These are phyloP conservation scores for Bovichtus diacanthus DNA, from an alignment of 2,797 vertebrate species.

Conservation along the genomic window DNA sequence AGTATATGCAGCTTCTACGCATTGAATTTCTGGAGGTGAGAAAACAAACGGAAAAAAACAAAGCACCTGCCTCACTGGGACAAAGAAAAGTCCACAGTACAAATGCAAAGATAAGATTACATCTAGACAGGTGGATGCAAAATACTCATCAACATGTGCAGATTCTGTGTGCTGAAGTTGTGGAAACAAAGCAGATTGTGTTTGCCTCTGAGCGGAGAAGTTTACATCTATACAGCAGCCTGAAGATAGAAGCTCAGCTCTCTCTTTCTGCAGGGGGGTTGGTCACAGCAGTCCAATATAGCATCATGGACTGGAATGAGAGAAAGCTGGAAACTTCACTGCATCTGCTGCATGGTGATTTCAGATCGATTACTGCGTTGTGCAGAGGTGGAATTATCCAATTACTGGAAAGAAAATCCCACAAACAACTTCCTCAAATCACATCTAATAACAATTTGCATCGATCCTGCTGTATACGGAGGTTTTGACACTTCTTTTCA, in stretches of 20 bases:
- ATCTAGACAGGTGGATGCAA: constrained; percentile 32
- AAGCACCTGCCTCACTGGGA: constrained; percentile 37
- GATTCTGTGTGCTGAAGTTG: constrained; percentile 26
- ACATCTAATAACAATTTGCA: constrained; percentile 51
- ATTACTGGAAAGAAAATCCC: constrained; percentile 48
- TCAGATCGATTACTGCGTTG: constrained; percentile 55
- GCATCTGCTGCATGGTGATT: constrained; percentile 39
- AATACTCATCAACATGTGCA: constrained; percentile 18
- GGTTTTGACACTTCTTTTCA: constrained; percentile 49
- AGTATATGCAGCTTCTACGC: constrained; percentile 43
- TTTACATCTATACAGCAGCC: constrained; percentile 29
- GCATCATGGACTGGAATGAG: constrained; percentile 34
- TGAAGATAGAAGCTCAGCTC: constrained; percentile 35
- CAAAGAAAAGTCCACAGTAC: constrained; percentile 35
- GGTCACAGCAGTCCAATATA: constrained; percentile 25
- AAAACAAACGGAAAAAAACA: constrained; percentile 53
- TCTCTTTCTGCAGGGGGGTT: constrained; percentile 27
- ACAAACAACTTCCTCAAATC: constrained; percentile 61
- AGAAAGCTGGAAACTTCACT: constrained; percentile 47
- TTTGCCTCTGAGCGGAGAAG: constrained; percentile 33
- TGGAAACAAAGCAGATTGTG: constrained; percentile 49
- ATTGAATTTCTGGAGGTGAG: constrained; percentile 34
- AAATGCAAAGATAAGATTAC: constrained; percentile 45
- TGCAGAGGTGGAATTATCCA: constrained; percentile 55
- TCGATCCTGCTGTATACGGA: constrained; percentile 38